Base-by-base conservation (phyloP, 2,888 invertebrate species). In the Polia nebulosa region DNA sequence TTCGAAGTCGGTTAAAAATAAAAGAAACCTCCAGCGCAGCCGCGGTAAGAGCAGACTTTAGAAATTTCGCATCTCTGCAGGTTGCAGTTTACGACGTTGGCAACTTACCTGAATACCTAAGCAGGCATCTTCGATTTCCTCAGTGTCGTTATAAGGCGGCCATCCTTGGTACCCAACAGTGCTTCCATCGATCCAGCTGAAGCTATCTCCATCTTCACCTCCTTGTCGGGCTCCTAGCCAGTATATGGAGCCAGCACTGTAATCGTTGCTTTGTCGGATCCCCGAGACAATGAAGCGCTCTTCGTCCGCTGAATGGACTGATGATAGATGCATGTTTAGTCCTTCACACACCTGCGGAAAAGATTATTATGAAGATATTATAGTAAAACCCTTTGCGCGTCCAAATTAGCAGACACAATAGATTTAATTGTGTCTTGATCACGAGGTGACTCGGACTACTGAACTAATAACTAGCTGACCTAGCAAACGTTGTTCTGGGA, bases 171-270 rank as follows among this genome's bases (percentile, higher is more conserved):
- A 97, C 53, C 91, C 94, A 76, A 97, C 92, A 70, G 94, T 92
- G 75, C 95, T 96, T 36, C 97, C 97, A 90, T 98, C 97, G 17
- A 96, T 93, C 98, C 98, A 98, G 93, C 96, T 86, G 32, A 94
- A 86, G 69, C 87, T 87, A 25, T 85, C 86, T 13, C 75, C 85
- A 11, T 72, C 82, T 6, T 75, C 85, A 9, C 69, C 81, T 1
- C 78, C 79, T 41, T 96, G 87, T 20, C 87, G 88, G 3, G 96
- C 97, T 0, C 98, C 98, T 25, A 98, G 94, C 98, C 98, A 98
- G 93, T 97, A 98, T 66, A 97, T 95, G 3, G 97, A 96, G 74
- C 97, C 97, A 71, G 97, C 97, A 87, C 97, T 96, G 92, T 97
- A 97, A 82, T 97, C 97, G 57, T 96, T 95, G 85, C 97, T 96